Conservation (phyloP, 2,797 vertebrate species). For the Coendou prehensilis region DNA sequence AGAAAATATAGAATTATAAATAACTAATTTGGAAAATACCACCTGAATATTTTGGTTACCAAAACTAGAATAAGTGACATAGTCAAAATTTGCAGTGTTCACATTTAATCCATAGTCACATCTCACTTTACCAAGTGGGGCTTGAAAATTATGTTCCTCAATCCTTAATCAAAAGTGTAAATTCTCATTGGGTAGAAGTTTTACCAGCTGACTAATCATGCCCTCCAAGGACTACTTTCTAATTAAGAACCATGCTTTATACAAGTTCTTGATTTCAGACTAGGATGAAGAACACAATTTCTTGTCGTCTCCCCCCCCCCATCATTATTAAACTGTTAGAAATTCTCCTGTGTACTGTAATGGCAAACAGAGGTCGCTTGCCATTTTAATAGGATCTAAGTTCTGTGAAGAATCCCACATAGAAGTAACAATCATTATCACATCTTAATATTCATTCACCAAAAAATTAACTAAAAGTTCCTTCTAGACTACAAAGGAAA, state of each 20-base stretch:
- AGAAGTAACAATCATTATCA: slow-evolving; percentile 51
- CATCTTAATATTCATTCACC: slow-evolving; percentile 71
- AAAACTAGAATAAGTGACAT: neutral
- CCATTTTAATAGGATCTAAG: slow-evolving; percentile 30
- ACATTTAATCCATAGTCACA: slow-evolving; percentile 43
- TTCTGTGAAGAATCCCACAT: slow-evolving; percentile 57
- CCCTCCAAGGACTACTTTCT: neutral
- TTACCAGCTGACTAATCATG: slow-evolving; percentile 34
- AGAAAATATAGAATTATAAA: slow-evolving; percentile 52
- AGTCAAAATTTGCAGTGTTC: slow-evolving; percentile 22
- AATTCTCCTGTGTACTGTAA: slow-evolving; percentile 69
- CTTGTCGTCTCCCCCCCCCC: neutral
- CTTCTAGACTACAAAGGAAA: slow-evolving; percentile 76
- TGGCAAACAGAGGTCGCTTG: slow-evolving; percentile 71
- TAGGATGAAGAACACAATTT: slow-evolving; percentile 7
- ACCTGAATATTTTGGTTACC: slow-evolving; percentile 44
- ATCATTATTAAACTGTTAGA: neutral
- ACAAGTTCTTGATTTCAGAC: slow-evolving; percentile 60
- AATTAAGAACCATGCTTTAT: slow-evolving; percentile 21
- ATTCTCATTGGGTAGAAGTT: slow-evolving; percentile 62
- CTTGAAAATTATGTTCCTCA: slow-evolving; percentile 51
- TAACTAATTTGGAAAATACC: slow-evolving; percentile 43
- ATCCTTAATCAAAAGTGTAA: neutral
- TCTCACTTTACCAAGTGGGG: slow-evolving; percentile 55
- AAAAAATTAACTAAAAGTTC: slow-evolving; percentile 81